Conservation (phyloP, 2,797 vertebrate species). For the Pitangus sulphuratus region DNA sequence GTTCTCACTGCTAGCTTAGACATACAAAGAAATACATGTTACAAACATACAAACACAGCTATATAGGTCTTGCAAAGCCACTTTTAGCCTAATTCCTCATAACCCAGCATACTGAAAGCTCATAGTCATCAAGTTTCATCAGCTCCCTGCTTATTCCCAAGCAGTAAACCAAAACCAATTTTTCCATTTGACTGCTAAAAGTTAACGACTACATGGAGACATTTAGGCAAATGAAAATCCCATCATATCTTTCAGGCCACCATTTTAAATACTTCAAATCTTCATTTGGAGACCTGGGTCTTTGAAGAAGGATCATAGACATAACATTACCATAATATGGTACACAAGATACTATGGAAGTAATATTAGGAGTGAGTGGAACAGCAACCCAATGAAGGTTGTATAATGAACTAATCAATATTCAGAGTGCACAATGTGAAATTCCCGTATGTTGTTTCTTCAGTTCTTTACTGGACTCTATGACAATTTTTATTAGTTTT, state of each 20-base stretch:
- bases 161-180: background rate
- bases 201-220: background rate
- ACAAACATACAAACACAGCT: background rate
- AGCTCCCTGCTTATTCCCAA: background rate
- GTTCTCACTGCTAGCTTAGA: background rate
- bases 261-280: background rate
- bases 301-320: background rate
- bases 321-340: background rate
- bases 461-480: background rate
- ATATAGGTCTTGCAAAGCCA: background rate
- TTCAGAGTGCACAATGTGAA: background rate
- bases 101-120: background rate
- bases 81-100: background rate
- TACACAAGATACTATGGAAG: background rate
- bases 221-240: background rate
- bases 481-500: background rate
- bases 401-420: background rate
- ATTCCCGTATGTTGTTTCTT: background rate
- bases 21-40: background rate
- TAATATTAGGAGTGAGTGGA: background rate
- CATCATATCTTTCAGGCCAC: background rate
- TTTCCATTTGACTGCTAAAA: background rate
- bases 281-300: background rate
- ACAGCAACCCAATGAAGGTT: background rate
- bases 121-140: background rate